Percentiles rank a stretch among this genome's conserved stretches.
These are phyloP conservation scores for Choreutis nemorana DNA, from an alignment of 2,888 invertebrate species.

Conservation along the genomic window DNA sequence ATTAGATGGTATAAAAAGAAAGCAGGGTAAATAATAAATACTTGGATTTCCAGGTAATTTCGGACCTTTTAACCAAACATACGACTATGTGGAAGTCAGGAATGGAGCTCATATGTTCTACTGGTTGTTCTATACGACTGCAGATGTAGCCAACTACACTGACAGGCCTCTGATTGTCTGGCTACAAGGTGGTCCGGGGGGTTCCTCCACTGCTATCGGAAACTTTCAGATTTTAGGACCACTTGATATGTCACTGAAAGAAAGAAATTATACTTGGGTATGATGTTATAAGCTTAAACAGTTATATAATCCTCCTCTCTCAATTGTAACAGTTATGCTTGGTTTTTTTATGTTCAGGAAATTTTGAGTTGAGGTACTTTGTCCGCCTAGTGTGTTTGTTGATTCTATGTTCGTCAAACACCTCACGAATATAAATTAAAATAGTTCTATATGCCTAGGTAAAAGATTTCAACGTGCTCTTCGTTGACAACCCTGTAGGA, in stretches of 20 bases:
- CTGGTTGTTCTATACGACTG: slow-evolving; percentile 84
- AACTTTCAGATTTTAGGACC: slow-evolving; percentile 89
- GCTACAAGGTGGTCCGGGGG: slow-evolving; percentile 89
- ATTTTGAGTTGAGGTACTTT: too few species aligned
- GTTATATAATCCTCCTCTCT: too few species aligned
- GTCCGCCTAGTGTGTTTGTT: too few species aligned
- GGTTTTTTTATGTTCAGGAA: too few species aligned
- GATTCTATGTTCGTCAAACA: too few species aligned
- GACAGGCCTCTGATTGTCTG: slow-evolving; percentile 83
- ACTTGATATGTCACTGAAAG: slow-evolving; percentile 66
- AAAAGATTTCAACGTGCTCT: slow-evolving; percentile 81
- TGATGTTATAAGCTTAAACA: slow-evolving; percentile 22
- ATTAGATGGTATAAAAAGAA: too few species aligned
- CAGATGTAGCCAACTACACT: slow-evolving; percentile 63
- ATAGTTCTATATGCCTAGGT: slow-evolving; percentile 46
- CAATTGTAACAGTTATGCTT: not conserved
- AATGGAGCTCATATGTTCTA: slow-evolving; percentile 84
- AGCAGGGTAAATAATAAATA: too few species aligned
- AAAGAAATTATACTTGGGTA: slow-evolving; percentile 81
- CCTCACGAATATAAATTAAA: too few species aligned
- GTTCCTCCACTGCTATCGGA: slow-evolving; percentile 83
- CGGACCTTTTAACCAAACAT: slow-evolving; percentile 73
- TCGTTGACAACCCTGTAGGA: slow-evolving; percentile 92
- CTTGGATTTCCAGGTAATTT: slow-evolving; percentile 47
- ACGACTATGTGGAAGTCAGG: slow-evolving; percentile 77